Evolutionary conservation across 2,888 invertebrate genomes (phyloP), one percentile per base, ranked within the genome.

Genomic region (Theodoxus fluviatilis): DNA sequence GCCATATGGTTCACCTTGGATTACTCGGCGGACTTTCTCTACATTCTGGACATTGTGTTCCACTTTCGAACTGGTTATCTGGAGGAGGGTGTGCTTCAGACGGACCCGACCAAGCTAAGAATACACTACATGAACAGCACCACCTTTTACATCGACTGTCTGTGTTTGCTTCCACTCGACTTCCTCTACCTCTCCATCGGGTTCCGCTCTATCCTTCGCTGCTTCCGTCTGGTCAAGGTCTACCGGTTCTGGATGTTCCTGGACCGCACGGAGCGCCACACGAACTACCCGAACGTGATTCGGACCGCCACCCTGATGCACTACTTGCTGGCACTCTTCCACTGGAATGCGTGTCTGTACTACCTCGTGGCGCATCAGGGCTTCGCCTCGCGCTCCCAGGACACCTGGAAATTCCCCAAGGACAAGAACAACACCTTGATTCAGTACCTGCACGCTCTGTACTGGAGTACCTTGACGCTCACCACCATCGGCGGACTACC

Each of bases 321-420:
- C 91, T 96, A 96, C 91, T 92, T 97, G 86, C 91, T 97, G 90
- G 96, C 96, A 90, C 95, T 98, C 89, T 98, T 98, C 90, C 98
- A 98, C 91, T 98, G 98, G 98, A 98, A 98, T 89, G 97, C 97
- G 86, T 98, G 98, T 90, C 91, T 98, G 89, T 97, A 96, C 90
- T 95, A 96, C 91, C 93, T 98, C 33, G 82, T 86, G 63, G 81
- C 80, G 22, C n/a, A n/a, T n/a, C n/a, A n/a, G n/a, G 76, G 73
- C 35, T 67, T 72, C 9, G 75, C 79, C 59, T 95, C 95, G 88
- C 94, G 77, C 9, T 65, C 72, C 3, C 74, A 78, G 2, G 77
- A 75, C 22, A 73, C 78, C 6, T 85, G 83, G 84, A 69, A 69
- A 37, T 79, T 80, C 71, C 83, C 83, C 49, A 80, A 79, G 70